These are phyloP conservation scores for Columba guinea DNA, from an alignment of 2,797 vertebrate genomes.

Conservation along the genomic window DNA sequence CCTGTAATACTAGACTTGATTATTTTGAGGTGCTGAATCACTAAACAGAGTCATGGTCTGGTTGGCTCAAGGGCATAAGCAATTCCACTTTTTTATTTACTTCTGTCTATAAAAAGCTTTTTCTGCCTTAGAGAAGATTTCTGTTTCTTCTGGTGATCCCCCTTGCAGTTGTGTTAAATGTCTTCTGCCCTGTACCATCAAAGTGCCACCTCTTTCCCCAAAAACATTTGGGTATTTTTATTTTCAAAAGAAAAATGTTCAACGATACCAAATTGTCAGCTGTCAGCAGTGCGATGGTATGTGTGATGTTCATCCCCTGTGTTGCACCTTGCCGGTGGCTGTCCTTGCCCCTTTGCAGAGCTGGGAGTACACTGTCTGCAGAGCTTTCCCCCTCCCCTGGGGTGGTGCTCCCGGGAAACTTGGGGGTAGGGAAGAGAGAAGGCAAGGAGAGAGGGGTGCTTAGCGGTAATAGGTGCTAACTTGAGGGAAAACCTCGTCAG, in stretches of 20 bases:
- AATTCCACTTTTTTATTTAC: constrained; percentile 23
- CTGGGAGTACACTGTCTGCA: background rate
- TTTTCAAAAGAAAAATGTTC: background rate
- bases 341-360: background rate
- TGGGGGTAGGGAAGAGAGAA: background rate
- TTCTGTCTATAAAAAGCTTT: background rate
- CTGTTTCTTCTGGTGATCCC: background rate
- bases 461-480: background rate
- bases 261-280: background rate
- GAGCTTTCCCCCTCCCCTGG: background rate
- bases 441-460: background rate
- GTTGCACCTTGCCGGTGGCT: background rate
- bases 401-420: background rate
- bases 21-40: constrained; percentile 39
- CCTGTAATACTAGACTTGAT: constrained; percentile 12
- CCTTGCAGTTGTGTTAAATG: background rate
- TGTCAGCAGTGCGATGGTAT: accelerated
- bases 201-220: background rate
- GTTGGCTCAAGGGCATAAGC: constrained; percentile 21
- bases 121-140: background rate
- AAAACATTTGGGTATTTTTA: background rate
- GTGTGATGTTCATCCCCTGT: background rate
- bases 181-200: background rate
- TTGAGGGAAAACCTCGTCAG: too few relatives aligned
- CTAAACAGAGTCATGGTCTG: constrained; percentile 23